Conservation (phyloP, 2,888 invertebrate genomes). For the Arrhopalites spinosus region DNA sequence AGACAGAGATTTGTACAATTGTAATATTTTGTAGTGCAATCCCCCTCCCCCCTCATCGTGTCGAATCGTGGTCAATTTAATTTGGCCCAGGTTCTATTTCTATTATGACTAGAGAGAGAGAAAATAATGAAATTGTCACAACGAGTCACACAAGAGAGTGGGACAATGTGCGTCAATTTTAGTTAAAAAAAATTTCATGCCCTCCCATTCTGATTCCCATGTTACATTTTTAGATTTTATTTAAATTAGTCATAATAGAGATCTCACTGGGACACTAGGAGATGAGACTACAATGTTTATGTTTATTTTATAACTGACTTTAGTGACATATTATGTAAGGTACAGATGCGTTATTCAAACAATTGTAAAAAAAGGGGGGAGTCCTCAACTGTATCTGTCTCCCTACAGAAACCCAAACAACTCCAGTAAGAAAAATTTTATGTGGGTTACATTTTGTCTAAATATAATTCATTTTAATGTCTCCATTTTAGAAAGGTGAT, state of each 20-base stretch:
- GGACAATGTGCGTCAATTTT: neutral
- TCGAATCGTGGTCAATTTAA: slow-evolving; percentile 17
- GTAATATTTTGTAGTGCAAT: neutral
- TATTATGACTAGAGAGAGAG: neutral
- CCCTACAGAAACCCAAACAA: no score
- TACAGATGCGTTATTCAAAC: neutral
- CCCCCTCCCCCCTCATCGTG: neutral
- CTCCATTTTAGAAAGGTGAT: no score
- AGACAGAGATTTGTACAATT: neutral
- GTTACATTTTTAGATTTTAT: no score
- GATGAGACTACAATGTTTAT: no score
- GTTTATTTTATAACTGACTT: no score
- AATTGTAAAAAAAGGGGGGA: neutral
- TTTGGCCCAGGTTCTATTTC: neutral
- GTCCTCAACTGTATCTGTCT: neutral
- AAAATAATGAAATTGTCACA: neutral
- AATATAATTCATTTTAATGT: neutral
- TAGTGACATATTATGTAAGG: no score
- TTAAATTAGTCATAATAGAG: no score
- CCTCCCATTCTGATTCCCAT: neutral
- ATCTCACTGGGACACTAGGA: no score
- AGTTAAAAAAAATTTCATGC: neutral
- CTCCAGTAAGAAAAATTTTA: neutral
- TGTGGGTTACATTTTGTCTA: neutral
- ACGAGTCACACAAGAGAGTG: neutral